Conservation (phyloP, 2,113 vertebrate genomes). For the Alces alces region DNA sequence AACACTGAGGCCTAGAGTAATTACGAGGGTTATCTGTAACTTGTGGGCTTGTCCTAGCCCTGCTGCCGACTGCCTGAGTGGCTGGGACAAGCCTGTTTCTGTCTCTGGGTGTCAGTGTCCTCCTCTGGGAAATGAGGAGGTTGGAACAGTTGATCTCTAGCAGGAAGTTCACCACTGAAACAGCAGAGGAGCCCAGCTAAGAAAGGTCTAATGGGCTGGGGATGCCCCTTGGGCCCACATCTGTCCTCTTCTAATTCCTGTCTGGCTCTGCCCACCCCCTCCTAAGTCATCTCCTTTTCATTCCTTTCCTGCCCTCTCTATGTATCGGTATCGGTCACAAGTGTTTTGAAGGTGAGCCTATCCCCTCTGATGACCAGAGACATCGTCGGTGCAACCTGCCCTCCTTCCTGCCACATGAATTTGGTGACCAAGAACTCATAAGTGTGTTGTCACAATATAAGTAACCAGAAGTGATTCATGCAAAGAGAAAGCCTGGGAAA, state of each 20-base stretch:
- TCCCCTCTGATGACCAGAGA: background rate
- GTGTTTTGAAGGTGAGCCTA: background rate
- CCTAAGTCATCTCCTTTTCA: background rate
- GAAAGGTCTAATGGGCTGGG: background rate
- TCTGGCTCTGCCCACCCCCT: background rate
- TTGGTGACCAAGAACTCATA: background rate
- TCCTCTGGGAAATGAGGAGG: background rate
- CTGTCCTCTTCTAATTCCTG: background rate
- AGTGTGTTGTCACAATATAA: background rate
- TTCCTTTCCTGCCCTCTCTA: background rate
- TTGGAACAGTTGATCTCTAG: background rate
- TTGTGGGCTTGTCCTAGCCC: background rate
- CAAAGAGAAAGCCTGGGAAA: background rate
- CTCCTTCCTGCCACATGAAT: background rate
- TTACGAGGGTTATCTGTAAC: background rate
- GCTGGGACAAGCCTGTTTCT: background rate
- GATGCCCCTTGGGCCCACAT: background rate
- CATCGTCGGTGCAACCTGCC: accelerated
- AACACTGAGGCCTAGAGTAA: background rate
- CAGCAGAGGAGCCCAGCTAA: background rate
- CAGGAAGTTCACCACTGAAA: background rate
- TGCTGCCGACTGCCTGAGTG: background rate
- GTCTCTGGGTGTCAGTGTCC: background rate
- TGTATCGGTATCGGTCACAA: background rate
- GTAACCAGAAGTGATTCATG: background rate